A percentile compares a stretch with the other conserved stretches of the same genome.
phyloP scores from a whole-genome alignment of 1,140 invertebrate genomes.

The Saccostrea cuccullata region DNA sequence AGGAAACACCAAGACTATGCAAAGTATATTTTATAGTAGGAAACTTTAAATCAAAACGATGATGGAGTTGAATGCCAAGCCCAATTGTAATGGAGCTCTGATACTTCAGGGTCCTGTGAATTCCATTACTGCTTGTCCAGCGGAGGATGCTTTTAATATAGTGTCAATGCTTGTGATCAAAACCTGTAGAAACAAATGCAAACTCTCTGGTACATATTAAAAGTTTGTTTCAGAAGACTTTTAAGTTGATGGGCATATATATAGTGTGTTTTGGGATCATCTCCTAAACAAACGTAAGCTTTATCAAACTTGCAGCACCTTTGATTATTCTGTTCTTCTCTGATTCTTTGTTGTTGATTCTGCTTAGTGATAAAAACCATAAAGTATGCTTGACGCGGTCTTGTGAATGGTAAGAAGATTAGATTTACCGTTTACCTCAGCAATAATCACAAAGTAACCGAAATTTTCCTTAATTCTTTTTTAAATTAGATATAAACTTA shows the following conservation, averaged over 20 bases:
- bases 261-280: not conserved
- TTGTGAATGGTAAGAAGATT: not conserved
- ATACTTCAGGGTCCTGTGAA: slow-evolving; percentile 55
- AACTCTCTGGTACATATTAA: slow-evolving; percentile 46
- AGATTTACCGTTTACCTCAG: not conserved
- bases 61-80: slow-evolving; percentile 66
- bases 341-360: not conserved
- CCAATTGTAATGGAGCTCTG: slow-evolving; percentile 62
- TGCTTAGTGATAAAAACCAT: not conserved
- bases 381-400: not conserved
- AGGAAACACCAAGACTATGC: slow-evolving; percentile 57
- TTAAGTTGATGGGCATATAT: not conserved
- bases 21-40: slow-evolving; percentile 63
- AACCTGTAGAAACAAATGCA: slow-evolving; percentile 34
- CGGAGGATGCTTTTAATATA: slow-evolving; percentile 35
- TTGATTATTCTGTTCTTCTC: not conserved
- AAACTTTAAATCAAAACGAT: slow-evolving; percentile 62
- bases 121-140: slow-evolving; percentile 48
- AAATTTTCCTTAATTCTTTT: not conserved
- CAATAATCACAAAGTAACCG: not conserved
- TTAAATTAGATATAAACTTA: no score
- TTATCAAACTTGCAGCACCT: not conserved
- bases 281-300: not conserved
- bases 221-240: slow-evolving; percentile 34
- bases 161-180: not conserved